A percentile compares a stretch with the other conserved stretches of the same genome.
Conservation (phyloP, 2,888 invertebrate genomes). For the Luperina testacea region DNA sequence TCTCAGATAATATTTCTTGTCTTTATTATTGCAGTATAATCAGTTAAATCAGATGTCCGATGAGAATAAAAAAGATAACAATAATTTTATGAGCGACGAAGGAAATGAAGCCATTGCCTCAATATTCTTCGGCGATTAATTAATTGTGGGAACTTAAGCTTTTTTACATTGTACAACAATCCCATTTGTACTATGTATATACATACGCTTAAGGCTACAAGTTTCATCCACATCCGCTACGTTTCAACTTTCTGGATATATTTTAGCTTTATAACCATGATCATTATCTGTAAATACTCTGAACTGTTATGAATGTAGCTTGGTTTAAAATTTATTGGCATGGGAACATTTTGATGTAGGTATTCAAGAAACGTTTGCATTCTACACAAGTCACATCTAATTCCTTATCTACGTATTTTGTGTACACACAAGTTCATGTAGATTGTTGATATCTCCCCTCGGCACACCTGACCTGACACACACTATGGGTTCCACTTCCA, state of each 20-base stretch:
- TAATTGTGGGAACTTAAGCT: neutral
- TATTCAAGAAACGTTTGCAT: slow-evolving; percentile 6
- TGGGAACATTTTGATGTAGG: slow-evolving; percentile 16
- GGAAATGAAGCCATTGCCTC: neutral
- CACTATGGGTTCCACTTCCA: slow-evolving; percentile 46
- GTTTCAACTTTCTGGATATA: neutral
- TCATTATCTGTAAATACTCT: slow-evolving; percentile 21
- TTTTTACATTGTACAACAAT: slow-evolving; percentile 4
- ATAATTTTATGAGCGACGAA: neutral
- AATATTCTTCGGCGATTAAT: neutral
- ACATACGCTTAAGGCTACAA: neutral
- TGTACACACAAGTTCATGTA: slow-evolving; percentile 2
- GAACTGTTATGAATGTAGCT: neutral
- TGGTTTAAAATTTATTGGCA: slow-evolving; percentile 2
- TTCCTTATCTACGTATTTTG: slow-evolving; percentile 2
- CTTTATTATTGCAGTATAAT: slow-evolving; percentile 16
- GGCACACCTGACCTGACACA: slow-evolving; percentile 44
- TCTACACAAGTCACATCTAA: neutral
- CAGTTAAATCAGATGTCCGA: slow-evolving; percentile 7
- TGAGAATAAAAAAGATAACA: slow-evolving; percentile 12
- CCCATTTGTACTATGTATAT: neutral
- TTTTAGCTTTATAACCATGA: slow-evolving; percentile 1
- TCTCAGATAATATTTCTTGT: slow-evolving; percentile 36
- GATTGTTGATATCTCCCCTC: slow-evolving; percentile 23
- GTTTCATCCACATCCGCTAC: neutral